Evolutionary conservation across 2,797 vertebrate genomes (phyloP).

Genomic region (Hippopotamyrus pictus): DNA sequence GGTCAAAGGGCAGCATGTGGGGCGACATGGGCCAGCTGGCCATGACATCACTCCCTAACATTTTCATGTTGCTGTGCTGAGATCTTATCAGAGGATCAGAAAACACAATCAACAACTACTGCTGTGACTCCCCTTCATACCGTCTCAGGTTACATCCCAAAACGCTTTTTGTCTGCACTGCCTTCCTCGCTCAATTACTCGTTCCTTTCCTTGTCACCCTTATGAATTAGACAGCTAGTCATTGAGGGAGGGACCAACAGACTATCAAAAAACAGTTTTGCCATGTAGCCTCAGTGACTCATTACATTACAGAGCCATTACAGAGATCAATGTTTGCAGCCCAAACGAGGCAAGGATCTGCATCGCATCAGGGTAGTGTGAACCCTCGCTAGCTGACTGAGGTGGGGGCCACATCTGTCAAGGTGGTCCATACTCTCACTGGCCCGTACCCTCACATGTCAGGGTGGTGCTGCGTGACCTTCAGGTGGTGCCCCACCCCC

Average conservation of each 20-base stretch:
- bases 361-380: not conserved
- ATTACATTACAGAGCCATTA: no score
- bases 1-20: constrained; percentile 11
- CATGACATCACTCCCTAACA: constrained; percentile 25
- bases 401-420: not conserved
- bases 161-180: not conserved
- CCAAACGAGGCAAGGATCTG: not conserved
- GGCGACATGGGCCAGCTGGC: not conserved
- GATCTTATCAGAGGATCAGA: not conserved
- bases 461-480: not conserved
- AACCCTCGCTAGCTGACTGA: not conserved
- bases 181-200: not conserved
- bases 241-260: no score
- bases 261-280: not conserved
- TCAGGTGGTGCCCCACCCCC: not conserved
- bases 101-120: not conserved
- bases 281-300: not conserved
- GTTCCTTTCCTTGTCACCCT: not conserved
- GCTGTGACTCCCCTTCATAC: not conserved
- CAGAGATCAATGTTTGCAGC: not conserved
- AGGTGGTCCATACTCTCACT: not conserved
- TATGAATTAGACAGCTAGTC: not conserved
- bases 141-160: not conserved
- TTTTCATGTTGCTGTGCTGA: not conserved
- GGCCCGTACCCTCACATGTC: not conserved